These are phyloP conservation scores for Aleiodes leptofemur DNA, from an alignment of 2,888 invertebrate species.

Conservation along the genomic window DNA sequence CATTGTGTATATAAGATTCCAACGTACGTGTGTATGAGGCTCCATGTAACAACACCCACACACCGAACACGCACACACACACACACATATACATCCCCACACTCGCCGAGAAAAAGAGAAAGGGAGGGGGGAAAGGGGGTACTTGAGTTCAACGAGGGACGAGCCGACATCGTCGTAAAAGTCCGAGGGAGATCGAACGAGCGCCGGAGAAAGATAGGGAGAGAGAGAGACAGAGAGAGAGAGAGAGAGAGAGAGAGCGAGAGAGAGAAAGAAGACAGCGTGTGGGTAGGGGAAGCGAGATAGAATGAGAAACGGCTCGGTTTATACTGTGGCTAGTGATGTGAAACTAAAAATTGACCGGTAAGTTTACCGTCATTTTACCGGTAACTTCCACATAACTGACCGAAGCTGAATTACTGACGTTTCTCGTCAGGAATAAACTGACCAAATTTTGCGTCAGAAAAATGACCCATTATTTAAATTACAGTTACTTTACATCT, in stretches of 20 bases:
- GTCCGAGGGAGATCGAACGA: conserved; percentile 10
- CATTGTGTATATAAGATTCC: conserved; percentile 32
- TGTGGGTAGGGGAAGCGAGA: conserved; percentile 28
- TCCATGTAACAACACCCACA: conserved; percentile 36
- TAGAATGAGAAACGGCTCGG: conserved; percentile 34
- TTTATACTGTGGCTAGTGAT: conserved; percentile 37
- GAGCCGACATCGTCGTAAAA: conserved; percentile 16
- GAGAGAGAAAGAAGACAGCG: not conserved
- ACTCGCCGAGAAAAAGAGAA: conserved; percentile 16
- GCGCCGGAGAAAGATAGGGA: conserved; percentile 24
- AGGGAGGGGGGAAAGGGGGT: conserved; percentile 33
- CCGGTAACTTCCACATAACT: too few species aligned
- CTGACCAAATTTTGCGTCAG: too few species aligned
- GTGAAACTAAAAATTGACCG: too few species aligned
- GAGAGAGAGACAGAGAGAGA: conserved; percentile 2
- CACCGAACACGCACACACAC: conserved; percentile 1
- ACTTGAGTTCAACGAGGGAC: conserved; percentile 22
- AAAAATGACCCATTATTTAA: too few species aligned
- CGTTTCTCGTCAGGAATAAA: too few species aligned
- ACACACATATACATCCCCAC: not conserved
- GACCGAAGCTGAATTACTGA: too few species aligned
- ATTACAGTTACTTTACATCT: too few species aligned
- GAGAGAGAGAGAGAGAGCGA: conserved; percentile 33
- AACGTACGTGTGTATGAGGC: conserved; percentile 17
- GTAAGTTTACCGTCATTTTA: too few species aligned